Percentiles rank a stretch among this genome's conserved stretches.
Evolutionary conservation across 2,888 invertebrate genomes (phyloP).

Genomic region (Nudaria mundana): DNA sequence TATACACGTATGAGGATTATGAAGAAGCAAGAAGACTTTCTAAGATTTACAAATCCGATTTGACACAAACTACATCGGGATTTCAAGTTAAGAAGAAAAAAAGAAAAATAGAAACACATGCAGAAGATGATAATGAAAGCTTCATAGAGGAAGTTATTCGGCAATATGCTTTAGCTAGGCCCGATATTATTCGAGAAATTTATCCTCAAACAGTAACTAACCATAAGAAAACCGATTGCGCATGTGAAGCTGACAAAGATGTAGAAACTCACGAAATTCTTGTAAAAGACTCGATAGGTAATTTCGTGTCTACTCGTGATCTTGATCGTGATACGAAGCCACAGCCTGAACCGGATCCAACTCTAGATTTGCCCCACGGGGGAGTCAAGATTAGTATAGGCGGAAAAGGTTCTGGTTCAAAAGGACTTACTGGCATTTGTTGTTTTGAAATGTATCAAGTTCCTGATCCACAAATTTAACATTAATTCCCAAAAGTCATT

Average conservation of each 20-base stretch:
- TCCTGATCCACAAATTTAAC: not conserved
- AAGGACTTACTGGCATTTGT: conserved; percentile 47
- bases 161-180: conserved; percentile 24
- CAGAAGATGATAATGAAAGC: not conserved
- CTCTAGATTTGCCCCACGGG: not conserved
- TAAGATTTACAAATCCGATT: conserved; percentile 40
- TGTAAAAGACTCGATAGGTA: not conserved
- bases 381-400: conserved; percentile 8
- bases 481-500: not conserved
- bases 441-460: conserved; percentile 38
- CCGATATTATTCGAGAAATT: conserved; percentile 10
- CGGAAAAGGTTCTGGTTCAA: conserved; percentile 50
- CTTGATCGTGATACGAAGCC: no score
- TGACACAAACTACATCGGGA: conserved; percentile 53
- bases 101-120: conserved; percentile 6
- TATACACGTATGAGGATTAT: conserved; percentile 2
- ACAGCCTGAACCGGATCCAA: not conserved
- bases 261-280: not conserved
- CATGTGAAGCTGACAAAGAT: conserved; percentile 33
- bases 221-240: conserved; percentile 16
- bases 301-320: not conserved
- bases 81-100: conserved; percentile 45
- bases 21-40: not conserved
- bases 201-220: not conserved
- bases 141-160: conserved; percentile 45